phyloP scores from a whole-genome alignment of 2,888 invertebrate species.

The Leptura quadrifasciata region DNA sequence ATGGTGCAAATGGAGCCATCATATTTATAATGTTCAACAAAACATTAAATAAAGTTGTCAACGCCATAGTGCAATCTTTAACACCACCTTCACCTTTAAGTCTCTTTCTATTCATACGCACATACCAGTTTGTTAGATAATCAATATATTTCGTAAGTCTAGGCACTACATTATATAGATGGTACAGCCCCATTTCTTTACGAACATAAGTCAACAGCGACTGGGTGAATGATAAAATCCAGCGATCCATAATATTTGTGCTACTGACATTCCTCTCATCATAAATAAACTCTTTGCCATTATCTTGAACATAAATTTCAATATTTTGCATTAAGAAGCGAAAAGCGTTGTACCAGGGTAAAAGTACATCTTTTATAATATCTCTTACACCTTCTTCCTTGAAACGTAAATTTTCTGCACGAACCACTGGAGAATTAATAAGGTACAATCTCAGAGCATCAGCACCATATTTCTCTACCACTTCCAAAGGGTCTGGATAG shows the following conservation, averaged over 20 bases:
- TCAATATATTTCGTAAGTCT: conserved; percentile 96
- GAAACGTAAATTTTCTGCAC: conserved; percentile 96
- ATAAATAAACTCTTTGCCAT: conserved; percentile 69
- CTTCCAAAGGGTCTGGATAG: conserved; percentile 96
- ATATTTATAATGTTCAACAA: conserved; percentile 91
- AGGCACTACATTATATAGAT: conserved; percentile 96
- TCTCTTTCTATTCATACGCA: conserved; percentile 95
- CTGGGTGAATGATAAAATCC: conserved; percentile 98
- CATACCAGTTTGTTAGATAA: conserved; percentile 99
- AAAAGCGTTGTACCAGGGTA: conserved; percentile 97
- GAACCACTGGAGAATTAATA: conserved; percentile 98
- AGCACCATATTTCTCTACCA: conserved; percentile 95
- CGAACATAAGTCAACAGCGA: conserved; percentile 91
- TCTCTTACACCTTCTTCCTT: conserved; percentile 98
- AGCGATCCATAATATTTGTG: conserved; percentile 94
- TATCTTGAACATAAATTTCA: conserved; percentile 84
- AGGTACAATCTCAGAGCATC: conserved; percentile 97
- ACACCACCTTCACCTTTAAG: conserved; percentile 93
- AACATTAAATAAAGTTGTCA: conserved; percentile 92
- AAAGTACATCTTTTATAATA: conserved; percentile 96
- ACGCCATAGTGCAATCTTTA: conserved; percentile 87
- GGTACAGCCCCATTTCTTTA: conserved; percentile 95
- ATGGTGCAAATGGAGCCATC: conserved; percentile 99
- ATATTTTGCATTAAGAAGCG: conserved; percentile 96
- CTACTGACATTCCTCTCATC: conserved; percentile 67